Evolutionary conservation across 2,888 invertebrate species (phyloP).

Genomic region (Theodoxus fluviatilis): DNA sequence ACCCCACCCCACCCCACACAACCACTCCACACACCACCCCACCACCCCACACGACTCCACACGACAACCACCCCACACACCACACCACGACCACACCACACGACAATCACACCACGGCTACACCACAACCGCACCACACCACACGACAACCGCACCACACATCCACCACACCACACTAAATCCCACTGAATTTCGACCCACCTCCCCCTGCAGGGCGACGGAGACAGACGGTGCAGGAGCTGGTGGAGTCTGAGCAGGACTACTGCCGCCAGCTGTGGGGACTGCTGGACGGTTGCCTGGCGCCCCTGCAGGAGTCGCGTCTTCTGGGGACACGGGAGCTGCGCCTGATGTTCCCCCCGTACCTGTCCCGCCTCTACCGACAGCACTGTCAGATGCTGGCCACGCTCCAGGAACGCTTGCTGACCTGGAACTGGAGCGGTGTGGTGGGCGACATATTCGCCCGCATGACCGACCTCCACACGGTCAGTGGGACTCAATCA

Average conservation of each 20-base stretch:
- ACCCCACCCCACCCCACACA: too few species aligned
- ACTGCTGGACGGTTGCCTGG: constrained; percentile 64
- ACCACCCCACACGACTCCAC: too few species aligned
- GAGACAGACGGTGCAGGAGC: constrained; percentile 55
- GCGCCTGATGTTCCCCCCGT: constrained; percentile 65
- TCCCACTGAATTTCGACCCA: neutral
- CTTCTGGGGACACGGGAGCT: constrained; percentile 43
- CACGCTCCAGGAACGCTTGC: constrained; percentile 64
- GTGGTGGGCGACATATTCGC: constrained; percentile 66
- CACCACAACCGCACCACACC: too few species aligned
- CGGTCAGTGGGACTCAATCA: constrained; percentile 44
- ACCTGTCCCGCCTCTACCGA: constrained; percentile 64
- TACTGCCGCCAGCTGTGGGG: constrained; percentile 67
- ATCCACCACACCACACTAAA: neutral
- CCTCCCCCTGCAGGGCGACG: constrained; percentile 19
- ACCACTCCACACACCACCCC: too few species aligned
- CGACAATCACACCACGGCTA: too few species aligned
- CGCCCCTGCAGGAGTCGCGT: constrained; percentile 58
- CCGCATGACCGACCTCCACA: constrained; percentile 53
- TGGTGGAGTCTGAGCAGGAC: constrained; percentile 66
- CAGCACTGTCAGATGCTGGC: constrained; percentile 65
- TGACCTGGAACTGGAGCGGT: constrained; percentile 62
- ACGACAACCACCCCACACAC: too few species aligned
- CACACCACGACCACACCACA: too few species aligned
- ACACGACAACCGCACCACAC: neutral